Conservation (phyloP, 2,888 invertebrate genomes). For the Pseudococcus viburni region DNA sequence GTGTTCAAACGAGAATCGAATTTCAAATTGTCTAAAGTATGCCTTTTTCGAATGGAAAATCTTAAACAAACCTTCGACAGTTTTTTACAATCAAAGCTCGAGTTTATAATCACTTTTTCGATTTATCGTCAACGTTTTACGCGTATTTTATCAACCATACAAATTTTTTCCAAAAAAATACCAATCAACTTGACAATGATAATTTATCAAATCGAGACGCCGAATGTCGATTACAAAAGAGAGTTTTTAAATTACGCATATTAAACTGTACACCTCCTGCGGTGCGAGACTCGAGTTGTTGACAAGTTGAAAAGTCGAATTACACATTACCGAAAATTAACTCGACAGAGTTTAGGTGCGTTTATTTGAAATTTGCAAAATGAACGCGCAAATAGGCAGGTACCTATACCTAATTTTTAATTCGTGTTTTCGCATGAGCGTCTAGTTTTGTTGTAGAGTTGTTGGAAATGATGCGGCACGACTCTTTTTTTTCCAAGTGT, state of each 20-base stretch:
- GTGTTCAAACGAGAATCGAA: constrained; percentile 30
- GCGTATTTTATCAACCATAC: neutral
- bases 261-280: neutral
- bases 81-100: neutral
- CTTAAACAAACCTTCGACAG: neutral
- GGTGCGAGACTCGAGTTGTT: neutral
- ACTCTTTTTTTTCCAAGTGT: too few species aligned
- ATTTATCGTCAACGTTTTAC: neutral
- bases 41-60: constrained; percentile 7
- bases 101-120: neutral
- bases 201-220: constrained; percentile 11
- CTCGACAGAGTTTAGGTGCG: neutral
- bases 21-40: neutral
- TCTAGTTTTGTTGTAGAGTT: too few species aligned
- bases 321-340: neutral
- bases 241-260: neutral
- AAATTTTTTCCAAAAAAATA: neutral
- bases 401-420: neutral
- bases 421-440: too few species aligned
- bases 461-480: too few species aligned
- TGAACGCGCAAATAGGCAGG: neutral
- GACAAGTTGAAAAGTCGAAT: neutral
- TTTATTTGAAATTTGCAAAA: neutral
- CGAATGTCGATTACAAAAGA: neutral
- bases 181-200: neutral